Base-by-base conservation (phyloP, 2,113 vertebrate genomes). In the Myrmophylax atrothorax region DNA sequence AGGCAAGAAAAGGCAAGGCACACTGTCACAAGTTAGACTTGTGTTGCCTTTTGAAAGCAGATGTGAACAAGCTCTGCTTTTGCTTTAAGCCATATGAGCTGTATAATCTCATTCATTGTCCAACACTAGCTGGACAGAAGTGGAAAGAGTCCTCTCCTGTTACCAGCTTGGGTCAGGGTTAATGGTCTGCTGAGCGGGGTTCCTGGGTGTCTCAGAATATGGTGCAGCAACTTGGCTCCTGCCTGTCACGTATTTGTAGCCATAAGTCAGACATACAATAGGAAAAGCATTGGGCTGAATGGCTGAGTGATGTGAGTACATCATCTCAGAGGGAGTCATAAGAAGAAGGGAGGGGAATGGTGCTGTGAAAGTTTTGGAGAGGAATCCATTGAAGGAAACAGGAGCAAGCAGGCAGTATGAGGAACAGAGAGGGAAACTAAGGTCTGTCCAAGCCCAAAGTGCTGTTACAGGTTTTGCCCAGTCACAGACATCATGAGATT, bases 21-120 rank as follows among this genome's bases (percentile, higher is more conserved):
- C 33, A 10, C 14, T 20, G 16, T 26, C 35, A 69, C 0, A 0
- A 77, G 12, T 74, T 74, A 13, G 8, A 76, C 3, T 23, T 2
- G 0, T n/a, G 52, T 4, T 42, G 52, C 49, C 20, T 66, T 72
- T 55, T 60, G 84, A 82, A 82, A 38, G 78, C 56, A 52, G 66
- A 60, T 29, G 14, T 31, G 46, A 84, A 78, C 24, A 68, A 72
- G 29, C 42, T 66, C 55, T 87, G 29, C 18, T 31, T 31, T 84
- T 42, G 18, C 66, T 89, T 84, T 79, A n/a, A 87, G 77, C 12
- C 66, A 67, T 59, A 35, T 35, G 42, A 47, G 25, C 29, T 72
- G 29, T 17, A 20, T 18, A 22, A 74, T 33, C 35, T 59, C 13
- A 23, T 16, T 37, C 46, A 72, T 49, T 5, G 16, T 33, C 33